Evolutionary conservation across 2,113 vertebrate genomes (phyloP), one percentile per base, ranked within the genome.

Genomic region (Anoura caudifer): DNA sequence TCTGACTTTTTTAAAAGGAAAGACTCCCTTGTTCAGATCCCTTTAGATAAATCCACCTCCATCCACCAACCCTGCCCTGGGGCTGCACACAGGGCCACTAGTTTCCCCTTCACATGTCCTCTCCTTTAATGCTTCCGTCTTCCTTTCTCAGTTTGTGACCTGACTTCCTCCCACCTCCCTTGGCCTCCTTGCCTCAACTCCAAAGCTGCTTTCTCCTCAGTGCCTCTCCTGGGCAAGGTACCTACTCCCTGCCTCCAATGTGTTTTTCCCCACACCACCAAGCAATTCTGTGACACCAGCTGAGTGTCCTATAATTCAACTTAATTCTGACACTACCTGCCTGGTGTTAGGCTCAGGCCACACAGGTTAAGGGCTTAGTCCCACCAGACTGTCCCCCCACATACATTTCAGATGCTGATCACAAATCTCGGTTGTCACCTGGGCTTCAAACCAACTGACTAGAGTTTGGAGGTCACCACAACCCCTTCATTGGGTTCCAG

Each of bases 51-150:
- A 33, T 41, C 59, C 38, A 11, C 5, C 20, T 6, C 15, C 5
- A 12, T 61, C 31, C 15, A 33, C 41, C 65, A 43, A 0, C 9
- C 45, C 43, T 0, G 3, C 38, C 50, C 50, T 28, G 17, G 52
- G 9, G 26, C 13, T 20, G 26, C 11, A 0, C 7, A 3, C 0
- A 0, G 52, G 61, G 31, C 6, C 26, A 5, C 65, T 9, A 47
- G 7, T 20, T 36, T 45, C 4, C 26, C 63, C 28, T 76, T 77
- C 43, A 15, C 3, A 0, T 7, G 47, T 2, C 16, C 36, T 63
- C 65, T 17, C 19, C 41, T 69, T 15, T 33, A n/a, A 43, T 31
- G 33, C 8, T 1, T 50, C 26, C 15, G 16, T 8, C 28, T 5
- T 61, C 20, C 45, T 59, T 28, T 13, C 63, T 47, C 20, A 0